Evolutionary conservation across 2,113 vertebrate genomes (phyloP).

Genomic region (Spea multiplicata): DNA sequence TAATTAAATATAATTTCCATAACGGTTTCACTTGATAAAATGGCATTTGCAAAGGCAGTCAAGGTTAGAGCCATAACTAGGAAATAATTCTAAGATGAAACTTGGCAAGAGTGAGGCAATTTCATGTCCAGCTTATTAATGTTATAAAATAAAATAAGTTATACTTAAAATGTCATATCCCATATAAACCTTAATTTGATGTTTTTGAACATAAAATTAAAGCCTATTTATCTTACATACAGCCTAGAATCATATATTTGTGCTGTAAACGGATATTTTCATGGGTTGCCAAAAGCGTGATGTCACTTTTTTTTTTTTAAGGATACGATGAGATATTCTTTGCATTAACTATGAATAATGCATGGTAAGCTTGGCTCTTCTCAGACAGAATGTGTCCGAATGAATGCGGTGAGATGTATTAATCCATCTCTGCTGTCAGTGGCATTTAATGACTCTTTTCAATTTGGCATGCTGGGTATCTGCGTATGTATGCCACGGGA

Average conservation of each 20-base stretch:
- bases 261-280: no score
- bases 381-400: no score
- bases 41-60: background rate
- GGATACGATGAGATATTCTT: no score
- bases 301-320: no score
- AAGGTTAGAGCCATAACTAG: conserved; percentile 1
- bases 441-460: no score
- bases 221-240: background rate
- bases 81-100: background rate
- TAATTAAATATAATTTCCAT: background rate
- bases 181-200: background rate
- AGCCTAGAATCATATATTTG: background rate
- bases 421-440: no score
- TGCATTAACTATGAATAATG: no score
- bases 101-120: background rate
- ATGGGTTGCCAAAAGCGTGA: no score
- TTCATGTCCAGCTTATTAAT: background rate
- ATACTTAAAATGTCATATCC: background rate
- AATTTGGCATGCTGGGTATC: no score
- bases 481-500: no score
- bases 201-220: background rate
- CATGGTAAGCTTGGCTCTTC: no score
- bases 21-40: background rate
- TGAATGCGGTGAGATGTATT: no score
- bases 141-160: background rate